Percentiles rank a stretch among this genome's conserved stretches.
phyloP scores from a whole-genome alignment of 2,113 vertebrate species.

The Myanophis thanlyinensis region DNA sequence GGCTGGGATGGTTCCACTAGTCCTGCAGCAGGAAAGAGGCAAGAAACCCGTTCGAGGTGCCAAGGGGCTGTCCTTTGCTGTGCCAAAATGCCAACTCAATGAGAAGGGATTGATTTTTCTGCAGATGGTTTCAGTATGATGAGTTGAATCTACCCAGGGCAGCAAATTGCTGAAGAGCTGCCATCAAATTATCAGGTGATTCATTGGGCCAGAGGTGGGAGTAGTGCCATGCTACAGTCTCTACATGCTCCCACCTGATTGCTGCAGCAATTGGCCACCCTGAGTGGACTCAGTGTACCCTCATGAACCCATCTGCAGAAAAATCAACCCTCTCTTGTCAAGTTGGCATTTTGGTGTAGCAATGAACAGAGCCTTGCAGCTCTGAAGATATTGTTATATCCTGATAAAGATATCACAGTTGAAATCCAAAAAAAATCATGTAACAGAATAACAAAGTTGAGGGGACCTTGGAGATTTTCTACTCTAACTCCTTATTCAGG shows the following conservation, averaged over 20 bases:
- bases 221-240: too few relatives aligned
- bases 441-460: not conserved
- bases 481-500: not conserved
- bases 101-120: not conserved
- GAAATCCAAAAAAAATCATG: not conserved
- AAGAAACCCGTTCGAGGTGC: not conserved
- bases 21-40: not conserved
- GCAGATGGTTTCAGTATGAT: not conserved
- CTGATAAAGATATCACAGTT: not conserved
- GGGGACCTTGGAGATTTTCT: not conserved
- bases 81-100: not conserved
- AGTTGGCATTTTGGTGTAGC: too few relatives aligned
- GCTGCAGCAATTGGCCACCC: too few relatives aligned
- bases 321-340: too few relatives aligned
- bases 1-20: not conserved
- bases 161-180: not conserved
- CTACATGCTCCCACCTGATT: too few relatives aligned
- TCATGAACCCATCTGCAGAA: too few relatives aligned
- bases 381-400: not conserved
- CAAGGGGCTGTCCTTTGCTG: not conserved
- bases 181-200: too few relatives aligned
- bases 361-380: too few relatives aligned
- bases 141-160: not conserved
- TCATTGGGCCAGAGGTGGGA: too few relatives aligned
- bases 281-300: too few relatives aligned